Evolutionary conservation across 2,797 vertebrate species (phyloP), one percentile per base, ranked within the genome.

Genomic region (Mus caroli): DNA sequence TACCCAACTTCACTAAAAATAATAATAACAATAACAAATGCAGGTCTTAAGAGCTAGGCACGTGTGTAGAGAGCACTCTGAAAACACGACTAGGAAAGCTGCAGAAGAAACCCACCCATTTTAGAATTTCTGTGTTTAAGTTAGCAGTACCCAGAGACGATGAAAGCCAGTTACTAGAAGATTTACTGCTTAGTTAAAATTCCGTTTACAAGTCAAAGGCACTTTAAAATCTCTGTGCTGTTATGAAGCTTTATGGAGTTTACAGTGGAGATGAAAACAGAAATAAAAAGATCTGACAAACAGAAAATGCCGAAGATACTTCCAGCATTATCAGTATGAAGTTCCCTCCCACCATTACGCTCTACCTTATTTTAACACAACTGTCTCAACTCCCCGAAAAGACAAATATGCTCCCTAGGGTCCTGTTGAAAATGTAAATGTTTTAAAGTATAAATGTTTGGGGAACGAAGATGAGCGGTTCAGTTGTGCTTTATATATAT

Each of bases 261-360:
- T 98, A 98, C 73, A 98, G 77, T 98, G 93, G 97, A 98, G 97
- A 98, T 97, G 98, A 98, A 98, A 98, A 98, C 98, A 98, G 98
- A 98, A 98, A 99, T 98, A 98, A 98, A 98, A 98, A 98, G 98
- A 98, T 94, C 98, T 97, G 97, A 97, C 98, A 98, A 98, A 97
- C 95, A 91, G 88, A 98, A 98, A 98, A 98, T 97, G 97, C 94
- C 97, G 82, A 93, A 97, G 96, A 97, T 97, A 92, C 56, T 97
- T 97, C 91, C 89, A 97, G 95, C 92, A 94, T 96, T 94, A 97
- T 97, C 96, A 97, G 90, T 3, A 62, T 34, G 62, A 43, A 77
- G 82, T 96, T 83, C 94, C 12, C 79, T 71, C 62, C 71, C 34
- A 79, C 69, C 83, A 91, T 56, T 85, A 90, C 2, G 75, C 96